Evolutionary conservation across 2,888 invertebrate species (phyloP), one percentile per base, ranked within the genome.

Genomic region (Odontothrips loti): DNA sequence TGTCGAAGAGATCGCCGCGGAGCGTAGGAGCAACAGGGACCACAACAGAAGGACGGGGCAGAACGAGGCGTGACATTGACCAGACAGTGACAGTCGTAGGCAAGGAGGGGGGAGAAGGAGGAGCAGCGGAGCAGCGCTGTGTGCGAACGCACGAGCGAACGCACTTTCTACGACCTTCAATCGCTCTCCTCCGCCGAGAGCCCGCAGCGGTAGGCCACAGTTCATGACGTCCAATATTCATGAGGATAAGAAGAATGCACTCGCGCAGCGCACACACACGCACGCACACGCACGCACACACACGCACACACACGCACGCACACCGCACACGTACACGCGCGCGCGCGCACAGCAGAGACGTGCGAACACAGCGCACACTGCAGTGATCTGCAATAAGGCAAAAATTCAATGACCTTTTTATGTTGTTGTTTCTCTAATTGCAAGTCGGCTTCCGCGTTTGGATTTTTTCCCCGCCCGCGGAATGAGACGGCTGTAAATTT

Each of bases 171-270:
- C 68, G 27, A 27, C 68, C 68, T 75, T 75, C 68, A 27, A 11
- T 27, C 68, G 23, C 8, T 23, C 27, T 43, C 51, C 15, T 17
- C 51, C 6, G 51, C 51, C 58, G 20, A 58, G n/a, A 58, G 20
- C 15, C 58, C 58, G 17, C 58, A 17, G 6, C 58, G 58, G 20
- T n/a, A 58, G 58, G 8, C 27, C 23, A 27, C 23, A 27, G 68
- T 75, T 75, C 68, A 75, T 27, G 68, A 75, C 68, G 68, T 12
- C 68, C 68, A 23, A 75, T 75, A 75, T 75, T 75, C 68, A 75
- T 75, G 68, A 75, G 68, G 23, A 75, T 27, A 75, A 23, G 27
- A 27, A 75, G 12, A 27, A 23, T 12, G 68, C 68, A 0, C 58
- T 11, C 58, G 15, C 58, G 23, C 68, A 27, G 12, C 27, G 12